phyloP scores from a whole-genome alignment of 2,113 vertebrate genomes.

The Zosterops lateralis region DNA sequence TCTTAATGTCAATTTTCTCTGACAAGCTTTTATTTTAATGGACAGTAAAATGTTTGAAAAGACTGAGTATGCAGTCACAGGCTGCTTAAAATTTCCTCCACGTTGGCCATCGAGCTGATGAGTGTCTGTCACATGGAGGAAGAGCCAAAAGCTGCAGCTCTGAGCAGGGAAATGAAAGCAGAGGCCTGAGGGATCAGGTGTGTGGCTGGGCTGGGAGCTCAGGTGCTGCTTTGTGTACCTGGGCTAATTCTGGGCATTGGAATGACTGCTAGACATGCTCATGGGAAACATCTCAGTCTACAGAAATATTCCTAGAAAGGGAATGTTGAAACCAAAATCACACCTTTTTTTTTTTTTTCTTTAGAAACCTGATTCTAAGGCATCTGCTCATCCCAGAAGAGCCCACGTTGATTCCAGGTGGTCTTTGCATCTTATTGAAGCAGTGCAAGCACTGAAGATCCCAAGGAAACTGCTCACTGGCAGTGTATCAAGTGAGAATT shows the following conservation, averaged over 20 bases:
- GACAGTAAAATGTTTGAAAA: background rate
- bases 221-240: background rate
- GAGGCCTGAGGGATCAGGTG: background rate
- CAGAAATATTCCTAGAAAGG: background rate
- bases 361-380: background rate
- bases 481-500: background rate
- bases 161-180: background rate
- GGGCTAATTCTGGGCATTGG: background rate
- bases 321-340: background rate
- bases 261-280: background rate
- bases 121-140: background rate
- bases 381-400: background rate
- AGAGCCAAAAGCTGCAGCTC: background rate
- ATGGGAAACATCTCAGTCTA: background rate
- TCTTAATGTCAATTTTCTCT: background rate
- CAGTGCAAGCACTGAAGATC: background rate
- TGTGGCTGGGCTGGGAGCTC: background rate
- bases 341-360: background rate
- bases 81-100: background rate
- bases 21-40: background rate
- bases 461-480: background rate
- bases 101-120: fast-evolving
- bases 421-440: background rate
- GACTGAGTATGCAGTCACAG: background rate
- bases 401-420: background rate